phyloP scores from a whole-genome alignment of 2,888 invertebrate genomes.

The Rambutsinella grinnellia region DNA sequence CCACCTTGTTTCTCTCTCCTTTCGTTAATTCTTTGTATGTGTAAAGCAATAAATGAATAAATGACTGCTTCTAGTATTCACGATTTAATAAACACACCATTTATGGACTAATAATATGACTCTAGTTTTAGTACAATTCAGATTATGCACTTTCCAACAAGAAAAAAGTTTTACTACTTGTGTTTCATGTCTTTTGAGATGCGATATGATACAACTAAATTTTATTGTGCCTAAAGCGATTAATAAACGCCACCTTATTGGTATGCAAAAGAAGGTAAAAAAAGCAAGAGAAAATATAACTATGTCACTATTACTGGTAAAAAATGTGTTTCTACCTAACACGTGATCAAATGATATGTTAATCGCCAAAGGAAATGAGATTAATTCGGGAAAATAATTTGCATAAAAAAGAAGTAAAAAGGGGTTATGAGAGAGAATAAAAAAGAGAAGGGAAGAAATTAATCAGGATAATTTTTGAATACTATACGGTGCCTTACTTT shows the following conservation, averaged over 20 bases:
- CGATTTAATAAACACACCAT: conserved; percentile 6
- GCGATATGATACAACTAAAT: background rate
- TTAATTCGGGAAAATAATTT: conserved; percentile 13
- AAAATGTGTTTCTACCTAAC: too few species aligned
- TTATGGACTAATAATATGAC: conserved; percentile 9
- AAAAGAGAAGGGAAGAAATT: background rate
- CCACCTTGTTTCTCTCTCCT: too few species aligned
- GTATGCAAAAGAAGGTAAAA: background rate
- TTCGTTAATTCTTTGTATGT: too few species aligned
- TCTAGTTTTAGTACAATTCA: conserved; percentile 7
- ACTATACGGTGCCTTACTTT: conserved; percentile 56
- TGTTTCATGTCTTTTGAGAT: conserved; percentile 8
- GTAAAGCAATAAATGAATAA: too few species aligned
- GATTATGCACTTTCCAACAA: too few species aligned
- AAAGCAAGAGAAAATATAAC: background rate
- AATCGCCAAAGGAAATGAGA: conserved; percentile 19
- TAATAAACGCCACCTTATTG: background rate
- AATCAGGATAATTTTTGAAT: conserved; percentile 5
- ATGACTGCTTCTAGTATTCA: too few species aligned
- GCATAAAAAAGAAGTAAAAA: conserved; percentile 10
- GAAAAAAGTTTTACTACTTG: too few species aligned
- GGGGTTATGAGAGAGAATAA: background rate
- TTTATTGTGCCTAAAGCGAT: background rate
- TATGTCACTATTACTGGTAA: background rate
- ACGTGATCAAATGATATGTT: conserved; percentile 28